Evolutionary conservation across 2,113 vertebrate species (phyloP).

Genomic region (Phylloscopus trochilus): DNA sequence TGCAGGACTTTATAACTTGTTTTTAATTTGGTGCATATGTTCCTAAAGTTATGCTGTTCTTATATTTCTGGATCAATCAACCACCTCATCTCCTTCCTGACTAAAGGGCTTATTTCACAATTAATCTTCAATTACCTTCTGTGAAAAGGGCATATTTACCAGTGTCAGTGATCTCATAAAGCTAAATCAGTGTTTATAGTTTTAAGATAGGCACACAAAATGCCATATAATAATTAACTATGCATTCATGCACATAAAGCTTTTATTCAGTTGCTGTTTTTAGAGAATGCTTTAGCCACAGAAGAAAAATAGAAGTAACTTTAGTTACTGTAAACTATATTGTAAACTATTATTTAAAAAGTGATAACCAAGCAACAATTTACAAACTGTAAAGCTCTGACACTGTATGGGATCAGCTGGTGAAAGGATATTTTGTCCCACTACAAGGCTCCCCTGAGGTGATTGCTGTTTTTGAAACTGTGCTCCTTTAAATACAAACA

Average conservation of each 20-base stretch:
- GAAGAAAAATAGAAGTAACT: neutral
- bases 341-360: neutral
- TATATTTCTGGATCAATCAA: constrained; percentile 10
- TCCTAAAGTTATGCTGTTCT: neutral
- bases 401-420: neutral
- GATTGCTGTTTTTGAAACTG: neutral
- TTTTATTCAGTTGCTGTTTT: neutral
- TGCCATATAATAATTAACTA: neutral
- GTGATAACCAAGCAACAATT: neutral
- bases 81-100: neutral
- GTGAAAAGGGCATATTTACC: neutral
- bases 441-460: fast-evolving
- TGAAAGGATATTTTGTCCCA: neutral
- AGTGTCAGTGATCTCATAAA: neutral
- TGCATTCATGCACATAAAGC: neutral
- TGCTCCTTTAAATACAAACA: neutral
- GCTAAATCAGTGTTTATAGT: neutral
- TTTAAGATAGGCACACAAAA: neutral
- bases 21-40: constrained; percentile 37
- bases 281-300: neutral
- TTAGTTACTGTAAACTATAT: no score
- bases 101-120: neutral
- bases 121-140: neutral
- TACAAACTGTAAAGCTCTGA: neutral
- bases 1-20: constrained; percentile 2